These are phyloP conservation scores for Holothuria scabra DNA, from an alignment of 53 echinoderm and acorn worm genomes.

Conservation along the genomic window DNA sequence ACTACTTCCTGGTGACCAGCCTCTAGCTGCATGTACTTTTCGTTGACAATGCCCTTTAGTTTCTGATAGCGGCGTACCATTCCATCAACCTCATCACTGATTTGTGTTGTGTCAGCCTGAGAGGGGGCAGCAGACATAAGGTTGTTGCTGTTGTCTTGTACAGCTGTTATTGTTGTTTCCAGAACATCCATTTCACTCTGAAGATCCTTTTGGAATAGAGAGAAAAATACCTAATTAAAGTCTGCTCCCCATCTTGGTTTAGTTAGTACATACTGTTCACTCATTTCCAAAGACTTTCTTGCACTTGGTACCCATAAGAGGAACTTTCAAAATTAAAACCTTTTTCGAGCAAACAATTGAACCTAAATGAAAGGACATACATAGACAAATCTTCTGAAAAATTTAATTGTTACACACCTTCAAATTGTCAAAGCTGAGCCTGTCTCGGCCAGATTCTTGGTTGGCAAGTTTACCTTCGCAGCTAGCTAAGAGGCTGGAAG, in stretches of 20 bases:
- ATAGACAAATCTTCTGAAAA: too few species aligned
- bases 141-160: constrained; percentile 87
- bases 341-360: too few species aligned
- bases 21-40: constrained; percentile 77
- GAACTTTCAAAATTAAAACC: too few species aligned
- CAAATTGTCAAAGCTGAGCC: constrained; percentile 79
- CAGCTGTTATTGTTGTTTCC: constrained; percentile 74
- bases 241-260: background rate
- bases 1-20: constrained; percentile 89
- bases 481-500: constrained; percentile 77
- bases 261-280: background rate
- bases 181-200: constrained; percentile 81
- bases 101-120: constrained; percentile 85
- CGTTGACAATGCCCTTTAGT: constrained; percentile 83
- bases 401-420: constrained; percentile 57
- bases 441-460: constrained; percentile 67
- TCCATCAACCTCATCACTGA: constrained; percentile 91
- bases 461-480: constrained; percentile 88
- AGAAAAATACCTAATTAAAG: background rate
- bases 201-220: constrained; percentile 54
- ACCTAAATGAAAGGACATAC: too few species aligned
- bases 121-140: constrained; percentile 96
- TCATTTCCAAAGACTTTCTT: too few species aligned
- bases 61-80: constrained; percentile 80
- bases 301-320: too few species aligned